phyloP scores from a whole-genome alignment of 1,140 invertebrate genomes.

The Conus ventricosus region DNA sequence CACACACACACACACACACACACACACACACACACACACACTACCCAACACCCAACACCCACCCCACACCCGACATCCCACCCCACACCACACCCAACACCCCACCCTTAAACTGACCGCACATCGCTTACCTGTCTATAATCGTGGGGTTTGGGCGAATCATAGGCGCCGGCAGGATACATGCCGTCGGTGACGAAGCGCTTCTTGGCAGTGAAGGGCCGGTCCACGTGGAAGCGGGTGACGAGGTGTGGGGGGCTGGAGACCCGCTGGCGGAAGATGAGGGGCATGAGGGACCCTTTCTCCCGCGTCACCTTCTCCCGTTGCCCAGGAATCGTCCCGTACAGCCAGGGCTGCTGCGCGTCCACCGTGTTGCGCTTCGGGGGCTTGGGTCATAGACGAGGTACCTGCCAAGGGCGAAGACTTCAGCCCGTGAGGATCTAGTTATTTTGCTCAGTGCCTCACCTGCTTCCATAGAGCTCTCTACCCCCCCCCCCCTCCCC shows the following conservation, averaged over 20 bases:
- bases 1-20: background rate
- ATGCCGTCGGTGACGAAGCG: constrained; percentile 65
- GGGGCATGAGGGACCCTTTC: constrained; percentile 49
- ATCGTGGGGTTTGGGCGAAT: constrained; percentile 66
- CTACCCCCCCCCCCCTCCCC: background rate
- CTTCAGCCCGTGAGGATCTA: background rate
- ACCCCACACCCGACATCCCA: background rate
- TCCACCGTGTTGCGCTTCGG: constrained; percentile 69
- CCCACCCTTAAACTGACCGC: background rate
- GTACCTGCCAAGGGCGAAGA: constrained; percentile 41
- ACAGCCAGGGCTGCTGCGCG: constrained; percentile 69
- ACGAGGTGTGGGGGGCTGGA: constrained; percentile 44
- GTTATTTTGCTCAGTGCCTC: background rate
- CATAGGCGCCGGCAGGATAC: constrained; percentile 56
- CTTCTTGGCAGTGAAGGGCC: constrained; percentile 69
- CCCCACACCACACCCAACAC: background rate
- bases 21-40: constrained; percentile 5
- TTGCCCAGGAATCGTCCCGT: constrained; percentile 65
- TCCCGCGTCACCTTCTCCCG: constrained; percentile 53
- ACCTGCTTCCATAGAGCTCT: background rate
- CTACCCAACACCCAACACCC: background rate
- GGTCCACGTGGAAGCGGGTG: constrained; percentile 60
- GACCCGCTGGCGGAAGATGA: constrained; percentile 44
- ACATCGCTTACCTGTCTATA: constrained; percentile 62
- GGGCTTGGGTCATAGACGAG: constrained; percentile 66